A percentile compares a stretch with the other conserved stretches of the same genome.
phyloP scores from a whole-genome alignment of 2,113 vertebrate genomes.

The Bungarus multicinctus region DNA sequence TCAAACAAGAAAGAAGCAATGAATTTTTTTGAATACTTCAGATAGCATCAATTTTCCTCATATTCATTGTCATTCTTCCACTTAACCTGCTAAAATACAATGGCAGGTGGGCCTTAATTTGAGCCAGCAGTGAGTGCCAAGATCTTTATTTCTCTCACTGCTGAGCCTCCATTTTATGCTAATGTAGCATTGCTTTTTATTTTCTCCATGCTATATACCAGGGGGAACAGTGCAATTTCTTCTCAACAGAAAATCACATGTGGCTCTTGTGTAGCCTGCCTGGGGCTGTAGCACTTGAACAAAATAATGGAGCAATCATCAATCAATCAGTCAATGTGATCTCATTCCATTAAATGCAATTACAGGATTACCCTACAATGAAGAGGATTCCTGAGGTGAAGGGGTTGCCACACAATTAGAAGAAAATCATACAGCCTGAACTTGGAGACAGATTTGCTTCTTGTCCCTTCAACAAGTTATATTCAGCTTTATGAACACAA shows the following conservation, averaged over 20 bases:
- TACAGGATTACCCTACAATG: background rate
- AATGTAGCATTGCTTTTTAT: background rate
- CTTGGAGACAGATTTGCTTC: background rate
- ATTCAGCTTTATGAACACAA: background rate
- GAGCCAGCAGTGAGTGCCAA: background rate
- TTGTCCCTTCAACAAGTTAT: background rate
- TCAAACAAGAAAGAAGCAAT: conserved; percentile 60
- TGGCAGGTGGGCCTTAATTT: conserved; percentile 24
- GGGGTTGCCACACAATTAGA: background rate
- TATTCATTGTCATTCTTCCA: background rate
- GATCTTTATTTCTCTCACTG: background rate
- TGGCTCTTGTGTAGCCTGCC: background rate
- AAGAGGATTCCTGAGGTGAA: background rate
- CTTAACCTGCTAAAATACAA: conserved; percentile 19
- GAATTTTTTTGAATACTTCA: conserved; percentile 55
- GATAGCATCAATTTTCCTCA: conserved; percentile 64
- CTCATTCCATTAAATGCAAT: background rate
- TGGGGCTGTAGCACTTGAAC: background rate
- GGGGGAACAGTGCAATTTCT: background rate
- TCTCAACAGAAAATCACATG: background rate
- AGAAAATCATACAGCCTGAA: background rate
- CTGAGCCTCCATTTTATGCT: background rate
- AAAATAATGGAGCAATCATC: background rate
- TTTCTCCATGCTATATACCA: background rate
- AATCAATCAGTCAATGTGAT: background rate